Evolutionary conservation across 1,140 invertebrate species (phyloP).

Genomic region (Wiebesia pumilae): DNA sequence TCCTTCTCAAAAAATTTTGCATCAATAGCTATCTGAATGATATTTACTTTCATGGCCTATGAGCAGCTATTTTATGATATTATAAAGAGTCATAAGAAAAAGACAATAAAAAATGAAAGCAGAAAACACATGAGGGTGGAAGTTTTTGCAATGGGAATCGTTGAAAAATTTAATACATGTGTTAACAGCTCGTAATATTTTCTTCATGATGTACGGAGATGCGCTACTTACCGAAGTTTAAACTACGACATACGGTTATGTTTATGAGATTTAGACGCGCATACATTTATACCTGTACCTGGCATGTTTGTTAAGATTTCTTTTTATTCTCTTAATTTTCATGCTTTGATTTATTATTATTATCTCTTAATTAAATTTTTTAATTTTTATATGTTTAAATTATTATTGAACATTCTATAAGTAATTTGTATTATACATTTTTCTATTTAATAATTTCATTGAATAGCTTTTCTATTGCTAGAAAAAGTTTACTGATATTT

Average conservation of each 20-base stretch:
- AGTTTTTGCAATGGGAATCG: background rate
- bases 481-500: no score
- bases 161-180: constrained; percentile 13
- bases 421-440: no score
- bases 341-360: no score
- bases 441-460: no score
- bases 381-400: no score
- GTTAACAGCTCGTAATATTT: background rate
- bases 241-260: background rate
- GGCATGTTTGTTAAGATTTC: background rate
- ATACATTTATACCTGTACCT: no score
- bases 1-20: constrained; percentile 17
- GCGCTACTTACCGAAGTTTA: background rate
- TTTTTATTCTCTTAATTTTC: no score
- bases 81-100: background rate
- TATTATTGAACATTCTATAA: no score
- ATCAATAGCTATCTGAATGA: background rate
- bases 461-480: no score
- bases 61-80: background rate
- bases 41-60: background rate
- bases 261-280: no score
- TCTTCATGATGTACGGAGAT: background rate
- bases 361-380: no score
- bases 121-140: background rate
- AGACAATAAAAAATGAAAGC: background rate